Percentiles rank a stretch among this genome's conserved stretches.
Conservation (phyloP, 2,113 vertebrate genomes). For the Dipodomys stephensi region DNA sequence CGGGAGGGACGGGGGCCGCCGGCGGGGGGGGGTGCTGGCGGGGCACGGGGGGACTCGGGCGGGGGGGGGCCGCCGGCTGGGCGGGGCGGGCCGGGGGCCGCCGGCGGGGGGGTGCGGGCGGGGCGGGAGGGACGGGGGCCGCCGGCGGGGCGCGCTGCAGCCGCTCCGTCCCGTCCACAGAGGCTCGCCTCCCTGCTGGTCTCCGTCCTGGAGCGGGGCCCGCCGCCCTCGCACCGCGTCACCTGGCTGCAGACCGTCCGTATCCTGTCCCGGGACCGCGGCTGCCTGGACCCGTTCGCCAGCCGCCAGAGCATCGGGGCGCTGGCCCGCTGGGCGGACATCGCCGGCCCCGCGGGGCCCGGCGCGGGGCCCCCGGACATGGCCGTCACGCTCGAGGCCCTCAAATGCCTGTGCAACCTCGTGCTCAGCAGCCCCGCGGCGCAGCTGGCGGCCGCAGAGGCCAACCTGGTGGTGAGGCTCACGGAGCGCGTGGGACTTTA, state of each 20-base stretch:
- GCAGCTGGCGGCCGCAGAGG: conserved; percentile 89
- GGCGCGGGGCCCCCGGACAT: conserved; percentile 87
- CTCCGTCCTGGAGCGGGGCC: conserved; percentile 88
- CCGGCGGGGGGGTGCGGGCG: background rate
- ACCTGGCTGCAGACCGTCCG: conserved; percentile 94
- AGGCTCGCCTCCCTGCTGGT: conserved; percentile 91
- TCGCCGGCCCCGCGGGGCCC: conserved; percentile 78
- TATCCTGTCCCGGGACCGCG: conserved; percentile 94
- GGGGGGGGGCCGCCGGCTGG: too few relatives aligned
- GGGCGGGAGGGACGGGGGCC: conserved; percentile 81
- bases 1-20: too few relatives aligned
- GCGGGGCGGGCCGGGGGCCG: too few relatives aligned
- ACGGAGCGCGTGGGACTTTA: conserved; percentile 90
- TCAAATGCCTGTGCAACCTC: conserved; percentile 96
- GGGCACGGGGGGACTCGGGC: fast-evolving
- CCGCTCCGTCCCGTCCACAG: conserved; percentile 79
- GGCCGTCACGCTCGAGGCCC: conserved; percentile 92
- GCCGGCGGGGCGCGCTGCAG: too few relatives aligned
- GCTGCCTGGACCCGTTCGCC: conserved; percentile 90
- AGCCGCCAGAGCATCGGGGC: conserved; percentile 88
- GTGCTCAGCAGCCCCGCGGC: conserved; percentile 91
- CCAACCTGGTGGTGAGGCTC: conserved; percentile 90
- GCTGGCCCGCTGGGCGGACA: conserved; percentile 88
- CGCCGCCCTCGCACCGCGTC: conserved; percentile 92
- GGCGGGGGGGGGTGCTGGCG: too few relatives aligned